Evolutionary conservation across 2,888 invertebrate species (phyloP), one percentile per base, ranked within the genome.

Genomic region (Noctuana brunneofusca): DNA sequence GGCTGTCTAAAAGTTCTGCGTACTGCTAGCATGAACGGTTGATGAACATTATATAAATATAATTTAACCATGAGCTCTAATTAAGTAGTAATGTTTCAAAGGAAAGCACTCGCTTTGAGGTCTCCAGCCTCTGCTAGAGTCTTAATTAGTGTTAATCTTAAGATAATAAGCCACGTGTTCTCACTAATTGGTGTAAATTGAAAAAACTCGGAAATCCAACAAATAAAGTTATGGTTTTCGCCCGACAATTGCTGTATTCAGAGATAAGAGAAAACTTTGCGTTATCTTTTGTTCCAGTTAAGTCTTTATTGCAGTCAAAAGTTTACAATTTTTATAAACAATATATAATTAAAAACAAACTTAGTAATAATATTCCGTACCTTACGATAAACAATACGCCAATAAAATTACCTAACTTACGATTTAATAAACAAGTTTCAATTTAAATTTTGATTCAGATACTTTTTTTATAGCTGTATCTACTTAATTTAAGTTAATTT

Each of bases 71-170:
- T 73, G 67, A 74, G 74, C 74, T 79, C 77, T 83, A 84, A 84
- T 85, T 85, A 83, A 83, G 78, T 83, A 79, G 78, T 78, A 74
- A 79, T 81, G 78, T 79, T 82, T 83, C 80, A 86, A 87, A 87
- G 81, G 76, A 75, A 43, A 75, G 69, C 80, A 75, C 81, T 87
- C 73, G 74, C 89, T 89, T 89, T 88, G 86, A 85, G 80, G 75
- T 76, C 69, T 56, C 74, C 70, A 67, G 74, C 74, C 76, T 14
- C 72, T 76, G 76, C 69, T 78, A 82, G 76, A 74, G 76, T 76
- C 83, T 82, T 88, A 89, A 90, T 89, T 88, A 89, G 83, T 82
- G 83, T 84, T 85, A 86, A 87, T 87, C 84, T 88, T 83, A 83
- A 81, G 83, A 85, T 86, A 87, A 88, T 88, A 87, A 87, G 85